Evolutionary conservation across 2,113 vertebrate genomes (phyloP).

Genomic region (Gallinago undulata): DNA sequence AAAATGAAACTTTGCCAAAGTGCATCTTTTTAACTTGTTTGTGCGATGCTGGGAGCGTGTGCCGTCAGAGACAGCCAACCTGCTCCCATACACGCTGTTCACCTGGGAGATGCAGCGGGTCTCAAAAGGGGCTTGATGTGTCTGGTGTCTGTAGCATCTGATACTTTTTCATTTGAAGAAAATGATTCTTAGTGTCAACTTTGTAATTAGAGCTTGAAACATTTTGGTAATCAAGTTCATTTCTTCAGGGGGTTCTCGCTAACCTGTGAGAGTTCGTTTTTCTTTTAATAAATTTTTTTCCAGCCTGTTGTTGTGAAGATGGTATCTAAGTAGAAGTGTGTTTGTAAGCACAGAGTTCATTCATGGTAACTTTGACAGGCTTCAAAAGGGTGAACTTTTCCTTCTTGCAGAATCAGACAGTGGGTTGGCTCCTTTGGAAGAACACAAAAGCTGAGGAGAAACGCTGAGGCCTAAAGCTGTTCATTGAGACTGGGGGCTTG

Average conservation of each 20-base stretch:
- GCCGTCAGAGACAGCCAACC: rapidly evolving
- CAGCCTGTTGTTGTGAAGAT: neutral
- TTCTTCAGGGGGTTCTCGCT: neutral
- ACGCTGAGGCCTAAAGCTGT: neutral
- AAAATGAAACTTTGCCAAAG: neutral
- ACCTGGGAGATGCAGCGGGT: neutral
- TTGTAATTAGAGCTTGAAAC: neutral
- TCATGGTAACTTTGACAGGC: neutral
- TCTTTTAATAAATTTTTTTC: neutral
- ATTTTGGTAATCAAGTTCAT: neutral
- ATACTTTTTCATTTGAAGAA: neutral
- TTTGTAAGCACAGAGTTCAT: neutral
- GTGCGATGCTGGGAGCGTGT: neutral
- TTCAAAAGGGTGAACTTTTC: neutral
- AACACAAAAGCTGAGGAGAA: neutral
- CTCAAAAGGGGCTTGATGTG: neutral
- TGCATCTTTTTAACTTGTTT: neutral
- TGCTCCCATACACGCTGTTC: neutral
- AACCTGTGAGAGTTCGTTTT: neutral
- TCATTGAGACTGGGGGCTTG: neutral
- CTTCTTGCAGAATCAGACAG: neutral
- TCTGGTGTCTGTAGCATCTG: neutral
- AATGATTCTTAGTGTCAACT: neutral
- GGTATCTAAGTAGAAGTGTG: neutral
- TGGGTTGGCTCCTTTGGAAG: neutral